Evolutionary conservation across 2,888 invertebrate species (phyloP), one percentile per base, ranked within the genome.

Genomic region (Sarcophaga subvicina): DNA sequence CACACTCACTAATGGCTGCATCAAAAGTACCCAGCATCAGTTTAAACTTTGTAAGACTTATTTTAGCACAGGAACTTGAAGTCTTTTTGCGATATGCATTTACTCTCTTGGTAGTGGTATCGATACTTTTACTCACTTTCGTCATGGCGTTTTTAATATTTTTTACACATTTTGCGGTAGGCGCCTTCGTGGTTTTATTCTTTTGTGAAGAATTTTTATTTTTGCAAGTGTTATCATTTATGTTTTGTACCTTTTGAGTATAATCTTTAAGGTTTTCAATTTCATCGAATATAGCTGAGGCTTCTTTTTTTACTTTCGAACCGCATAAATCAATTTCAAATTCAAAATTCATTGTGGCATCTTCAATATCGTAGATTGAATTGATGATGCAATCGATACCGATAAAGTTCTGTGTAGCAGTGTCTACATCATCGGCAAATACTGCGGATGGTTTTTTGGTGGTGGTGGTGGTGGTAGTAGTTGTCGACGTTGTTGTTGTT

Each of bases 321-420:
- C 78, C 73, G 6, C 85, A 85, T 25, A 73, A 17, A 63, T 63
- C 17, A 63, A 85, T 73, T n/a, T 77, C 63, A 70, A 73, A 78
- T 3, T 12, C 4, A 11, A 85, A 85, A 64, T 73, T 49, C 5
- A 20, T 12, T 45, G 27, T 3, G 14, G 14, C 2, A 81, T 81
- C 72, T 14, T 78, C 27, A 4, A 75, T 20, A 78, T 60, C 63
- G 17, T 73, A 37, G 11, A 60, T 62, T 4, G 69, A 59, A n/a
- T 75, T 72, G 10, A 49, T 17, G 25, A 85, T 49, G 17, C 85
- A 85, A 60, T 78, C 73, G 37, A 85, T 45, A 11, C 85, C 85
- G 2, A 69, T 17, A 14, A 73, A 63, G 78, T 81, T 85, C 64
- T 85, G 49, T 0, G 67, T 60, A 20, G 81, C 49, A n/a, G 73